Conservation (phyloP, 2,888 invertebrate genomes). For the Norana najaformis region DNA sequence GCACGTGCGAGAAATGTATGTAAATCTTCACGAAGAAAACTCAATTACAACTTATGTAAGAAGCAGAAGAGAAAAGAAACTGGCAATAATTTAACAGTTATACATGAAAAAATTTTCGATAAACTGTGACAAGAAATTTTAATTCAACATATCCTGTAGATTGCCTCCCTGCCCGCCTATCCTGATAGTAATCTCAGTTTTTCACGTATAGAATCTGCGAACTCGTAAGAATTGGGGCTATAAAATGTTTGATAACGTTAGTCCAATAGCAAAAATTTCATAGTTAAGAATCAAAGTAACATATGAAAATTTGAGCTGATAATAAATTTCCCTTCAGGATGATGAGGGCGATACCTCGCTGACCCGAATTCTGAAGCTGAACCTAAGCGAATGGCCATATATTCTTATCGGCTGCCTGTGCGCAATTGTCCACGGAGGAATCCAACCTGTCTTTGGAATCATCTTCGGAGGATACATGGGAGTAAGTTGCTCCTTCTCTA, state of each 20-base stretch:
- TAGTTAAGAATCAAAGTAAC: background rate
- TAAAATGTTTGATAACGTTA: background rate
- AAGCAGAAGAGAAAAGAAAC: too few species aligned
- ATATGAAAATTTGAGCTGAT: background rate
- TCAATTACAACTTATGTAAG: too few species aligned
- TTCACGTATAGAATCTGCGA: background rate
- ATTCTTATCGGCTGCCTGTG: slow-evolving; percentile 60
- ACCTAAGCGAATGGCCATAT: slow-evolving; percentile 61
- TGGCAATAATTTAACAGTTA: too few species aligned
- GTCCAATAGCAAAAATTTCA: background rate
- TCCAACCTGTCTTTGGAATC: slow-evolving; percentile 65
- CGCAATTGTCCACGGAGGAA: slow-evolving; percentile 60
- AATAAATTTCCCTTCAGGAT: background rate
- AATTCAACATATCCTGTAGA: too few species aligned
- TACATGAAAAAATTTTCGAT: too few species aligned
- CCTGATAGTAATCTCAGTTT: too few species aligned
- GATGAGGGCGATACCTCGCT: slow-evolving; percentile 33
- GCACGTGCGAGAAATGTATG: too few species aligned
- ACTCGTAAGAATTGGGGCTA: background rate
- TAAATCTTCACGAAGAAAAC: too few species aligned
- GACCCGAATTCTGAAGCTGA: slow-evolving; percentile 56
- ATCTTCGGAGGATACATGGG: slow-evolving; percentile 62
- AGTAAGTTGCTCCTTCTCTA: slow-evolving; percentile 48
- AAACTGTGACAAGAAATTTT: too few species aligned
- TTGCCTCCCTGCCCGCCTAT: too few species aligned